phyloP scores from a whole-genome alignment of 2,888 invertebrate species.

The Yponomeuta evonymella region DNA sequence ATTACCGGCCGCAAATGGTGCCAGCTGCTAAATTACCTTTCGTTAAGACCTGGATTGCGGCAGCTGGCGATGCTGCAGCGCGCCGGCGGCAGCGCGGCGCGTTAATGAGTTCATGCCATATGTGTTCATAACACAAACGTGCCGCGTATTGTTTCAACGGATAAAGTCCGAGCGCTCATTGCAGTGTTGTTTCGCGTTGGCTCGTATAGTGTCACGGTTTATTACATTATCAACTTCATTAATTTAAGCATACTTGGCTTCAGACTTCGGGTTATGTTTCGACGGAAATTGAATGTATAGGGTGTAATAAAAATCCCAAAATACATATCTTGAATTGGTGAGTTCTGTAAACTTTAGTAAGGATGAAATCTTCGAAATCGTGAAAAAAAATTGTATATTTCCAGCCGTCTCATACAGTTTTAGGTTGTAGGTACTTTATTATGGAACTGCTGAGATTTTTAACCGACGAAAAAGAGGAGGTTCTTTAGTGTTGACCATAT shows the following conservation, averaged over 20 bases:
- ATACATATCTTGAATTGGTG: too few relatives aligned
- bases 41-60: constrained; percentile 60
- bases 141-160: constrained; percentile 36
- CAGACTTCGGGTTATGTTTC: background rate
- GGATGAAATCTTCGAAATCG: too few relatives aligned
- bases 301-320: too few relatives aligned
- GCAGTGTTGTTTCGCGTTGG: background rate
- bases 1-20: constrained; percentile 38
- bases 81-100: constrained; percentile 30
- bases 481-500: too few relatives aligned
- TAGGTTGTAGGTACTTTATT: too few relatives aligned
- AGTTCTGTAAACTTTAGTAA: too few relatives aligned
- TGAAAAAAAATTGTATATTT: too few relatives aligned
- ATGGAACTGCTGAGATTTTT: too few relatives aligned
- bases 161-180: constrained; percentile 4
- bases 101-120: constrained; percentile 54
- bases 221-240: background rate
- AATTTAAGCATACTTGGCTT: background rate
- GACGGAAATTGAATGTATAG: too few relatives aligned
- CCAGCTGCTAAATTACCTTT: constrained; percentile 56
- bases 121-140: constrained; percentile 44
- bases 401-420: too few relatives aligned
- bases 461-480: too few relatives aligned
- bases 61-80: constrained; percentile 24
- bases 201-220: background rate